Base-by-base conservation (phyloP, 2,797 vertebrate genomes). In the Rachycentron canadum region DNA sequence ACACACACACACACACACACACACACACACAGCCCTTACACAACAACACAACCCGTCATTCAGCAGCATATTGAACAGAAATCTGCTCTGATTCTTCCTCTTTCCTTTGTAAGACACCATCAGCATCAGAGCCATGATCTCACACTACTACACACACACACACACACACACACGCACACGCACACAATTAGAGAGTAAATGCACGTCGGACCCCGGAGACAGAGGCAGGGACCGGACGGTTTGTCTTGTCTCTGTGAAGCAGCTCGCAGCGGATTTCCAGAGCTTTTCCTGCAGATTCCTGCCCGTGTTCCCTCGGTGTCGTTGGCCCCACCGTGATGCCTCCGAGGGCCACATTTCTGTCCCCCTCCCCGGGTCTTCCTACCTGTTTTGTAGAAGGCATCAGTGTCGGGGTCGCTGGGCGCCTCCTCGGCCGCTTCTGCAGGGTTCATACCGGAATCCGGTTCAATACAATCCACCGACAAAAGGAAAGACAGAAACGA, bases 371-470 rank as follows among this genome's bases (percentile, higher is more conserved):
- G 6, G 4, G 3, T 19, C 56, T 16, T 25, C 74, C 57, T 92
- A 93, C 92, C 92, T 92, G 91, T 79, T 96, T 97, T 75, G 95
- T 96, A 90, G 80, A 93, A 81, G 95, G 96, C 92, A 95, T 97
- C 94, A 91, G 95, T 84, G 96, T 98, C 76, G 90, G 95, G 85
- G 97, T 97, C 53, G 96, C 96, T 0, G 95, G 96, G 41, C 96
- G 96, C 84, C 96, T 97, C 1, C 96, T 97, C 95, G 96, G 91
- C 90, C 87, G 89, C 91, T 53, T 92, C 92, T 86, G 86, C 90
- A 23, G 91, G 91, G 81, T 93, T 93, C 92, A 93, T 93, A 10
- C 79, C 88, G 88, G 89, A 86, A 81, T 85, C 86, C 84, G 81
- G 69, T 81, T 83, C 79, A 67, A 45, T 85, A 78, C 73, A 82